phyloP scores from a whole-genome alignment of 2,113 vertebrate genomes.

The Bagarius yarrelli region DNA sequence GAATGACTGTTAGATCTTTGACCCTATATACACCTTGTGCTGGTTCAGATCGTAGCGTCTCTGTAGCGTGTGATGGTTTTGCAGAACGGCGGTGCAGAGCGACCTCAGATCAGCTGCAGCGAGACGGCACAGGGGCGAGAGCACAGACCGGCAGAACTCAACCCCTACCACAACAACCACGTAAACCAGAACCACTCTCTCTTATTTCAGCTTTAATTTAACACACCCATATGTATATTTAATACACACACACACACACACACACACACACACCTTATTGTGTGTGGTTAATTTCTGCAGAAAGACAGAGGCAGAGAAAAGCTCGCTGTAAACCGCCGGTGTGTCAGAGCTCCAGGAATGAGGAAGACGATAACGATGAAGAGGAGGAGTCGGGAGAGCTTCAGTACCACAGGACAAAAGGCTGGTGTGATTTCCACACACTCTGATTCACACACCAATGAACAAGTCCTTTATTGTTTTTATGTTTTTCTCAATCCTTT shows the following conservation, averaged over 20 bases:
- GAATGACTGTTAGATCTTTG: too few relatives aligned
- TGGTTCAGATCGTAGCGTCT: too few relatives aligned
- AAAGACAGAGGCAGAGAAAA: constrained; percentile 59
- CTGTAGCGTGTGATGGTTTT: neutral
- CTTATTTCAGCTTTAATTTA: too few relatives aligned
- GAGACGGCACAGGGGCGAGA: constrained; percentile 50
- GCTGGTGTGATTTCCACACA: constrained; percentile 25
- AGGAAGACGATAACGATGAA: constrained; percentile 49
- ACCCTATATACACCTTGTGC: too few relatives aligned
- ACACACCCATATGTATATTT: too few relatives aligned
- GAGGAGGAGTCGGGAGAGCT: constrained; percentile 46
- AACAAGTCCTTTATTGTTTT: too few relatives aligned
- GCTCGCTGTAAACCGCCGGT: constrained; percentile 41
- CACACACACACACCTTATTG: neutral
- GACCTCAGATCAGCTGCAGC: constrained; percentile 50
- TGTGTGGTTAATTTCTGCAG: constrained; percentile 45
- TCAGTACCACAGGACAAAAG: constrained; percentile 61
- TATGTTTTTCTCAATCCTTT: too few relatives aligned
- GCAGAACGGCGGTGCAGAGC: constrained; percentile 60
- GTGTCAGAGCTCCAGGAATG: constrained; percentile 56
- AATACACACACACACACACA: too few relatives aligned
- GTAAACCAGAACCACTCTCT: constrained; percentile 32
- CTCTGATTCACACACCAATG: too few relatives aligned
- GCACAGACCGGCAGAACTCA: constrained; percentile 51
- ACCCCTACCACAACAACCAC: constrained; percentile 57